These are phyloP conservation scores for Notoglanidium macrostoma DNA, from an alignment of 2,797 vertebrate species.

Conservation along the genomic window DNA sequence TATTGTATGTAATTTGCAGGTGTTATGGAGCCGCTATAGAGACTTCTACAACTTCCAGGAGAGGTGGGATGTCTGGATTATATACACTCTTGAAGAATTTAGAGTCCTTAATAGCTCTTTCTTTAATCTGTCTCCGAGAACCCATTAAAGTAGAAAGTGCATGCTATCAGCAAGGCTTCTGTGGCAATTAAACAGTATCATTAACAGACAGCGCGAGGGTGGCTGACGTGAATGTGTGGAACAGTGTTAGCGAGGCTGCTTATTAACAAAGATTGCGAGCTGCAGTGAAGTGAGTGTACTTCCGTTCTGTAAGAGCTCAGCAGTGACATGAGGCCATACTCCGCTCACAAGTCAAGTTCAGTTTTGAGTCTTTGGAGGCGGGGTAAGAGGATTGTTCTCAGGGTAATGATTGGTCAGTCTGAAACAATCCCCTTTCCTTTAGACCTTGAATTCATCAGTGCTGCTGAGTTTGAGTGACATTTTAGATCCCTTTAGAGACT, in stretches of 20 bases:
- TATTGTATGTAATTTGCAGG: too few relatives aligned
- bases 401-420: neutral
- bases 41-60: too few relatives aligned
- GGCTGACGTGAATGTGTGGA: neutral
- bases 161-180: neutral
- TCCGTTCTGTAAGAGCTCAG: neutral
- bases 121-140: neutral
- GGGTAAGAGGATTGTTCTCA: neutral
- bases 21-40: too few relatives aligned
- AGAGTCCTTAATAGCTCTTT: neutral
- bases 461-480: neutral
- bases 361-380: neutral
- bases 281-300: neutral
- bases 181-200: neutral
- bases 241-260: neutral
- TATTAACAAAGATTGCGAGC: neutral
- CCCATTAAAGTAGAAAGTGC: neutral
- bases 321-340: neutral
- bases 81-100: neutral
- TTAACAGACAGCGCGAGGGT: neutral
- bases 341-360: neutral
- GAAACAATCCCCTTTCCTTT: neutral
- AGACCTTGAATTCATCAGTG: neutral
- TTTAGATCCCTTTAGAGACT: neutral
- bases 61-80: too few relatives aligned